Evolutionary conservation across 2,888 invertebrate species (phyloP).

Genomic region (Tenthredo notha): DNA sequence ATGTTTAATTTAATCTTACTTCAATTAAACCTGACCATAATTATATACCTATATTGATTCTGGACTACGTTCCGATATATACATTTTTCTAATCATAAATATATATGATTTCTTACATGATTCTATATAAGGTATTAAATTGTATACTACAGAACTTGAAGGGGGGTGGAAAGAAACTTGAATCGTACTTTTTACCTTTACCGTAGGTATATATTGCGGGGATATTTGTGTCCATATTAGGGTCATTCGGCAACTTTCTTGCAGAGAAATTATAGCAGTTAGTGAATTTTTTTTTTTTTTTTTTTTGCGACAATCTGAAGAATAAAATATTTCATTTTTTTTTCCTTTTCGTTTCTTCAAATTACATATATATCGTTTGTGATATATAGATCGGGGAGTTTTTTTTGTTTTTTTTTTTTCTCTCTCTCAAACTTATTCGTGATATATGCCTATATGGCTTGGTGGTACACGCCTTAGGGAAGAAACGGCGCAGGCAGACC

Average conservation of each 20-base stretch:
- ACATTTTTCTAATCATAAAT: not conserved
- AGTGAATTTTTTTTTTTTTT: constrained; percentile 39
- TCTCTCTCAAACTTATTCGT: not conserved
- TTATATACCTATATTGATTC: not conserved
- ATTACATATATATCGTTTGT: not conserved
- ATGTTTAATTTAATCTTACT: not conserved
- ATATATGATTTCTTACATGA: not conserved
- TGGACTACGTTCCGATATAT: not conserved
- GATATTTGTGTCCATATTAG: not conserved
- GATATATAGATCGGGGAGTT: not conserved
- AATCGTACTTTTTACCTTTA: not conserved
- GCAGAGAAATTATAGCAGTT: not conserved
- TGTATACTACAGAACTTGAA: not conserved
- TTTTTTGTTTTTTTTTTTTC: too few relatives aligned
- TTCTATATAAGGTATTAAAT: not conserved
- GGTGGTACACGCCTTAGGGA: not conserved
- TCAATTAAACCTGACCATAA: not conserved
- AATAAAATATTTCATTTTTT: not conserved
- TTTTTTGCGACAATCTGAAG: not conserved
- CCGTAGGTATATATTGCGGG: not conserved
- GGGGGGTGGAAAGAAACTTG: not conserved
- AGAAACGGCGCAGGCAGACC: not conserved
- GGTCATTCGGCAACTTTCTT: not conserved
- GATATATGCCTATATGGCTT: not conserved
- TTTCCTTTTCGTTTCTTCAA: too few relatives aligned